These are phyloP conservation scores for Cabera pusaria DNA, from an alignment of 2,888 invertebrate genomes.

Conservation along the genomic window DNA sequence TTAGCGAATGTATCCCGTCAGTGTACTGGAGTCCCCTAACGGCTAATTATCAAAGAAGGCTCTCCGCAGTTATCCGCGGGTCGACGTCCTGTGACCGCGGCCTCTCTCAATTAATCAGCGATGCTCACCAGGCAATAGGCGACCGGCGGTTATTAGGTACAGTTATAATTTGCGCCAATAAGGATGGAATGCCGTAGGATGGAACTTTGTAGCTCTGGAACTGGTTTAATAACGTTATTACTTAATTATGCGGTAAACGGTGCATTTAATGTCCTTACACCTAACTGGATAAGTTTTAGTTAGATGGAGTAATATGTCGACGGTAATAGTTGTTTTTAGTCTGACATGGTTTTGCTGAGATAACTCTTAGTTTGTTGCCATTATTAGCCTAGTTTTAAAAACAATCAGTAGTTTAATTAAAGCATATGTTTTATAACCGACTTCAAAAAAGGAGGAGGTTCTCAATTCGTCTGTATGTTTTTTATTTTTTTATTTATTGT, in stretches of 20 bases:
- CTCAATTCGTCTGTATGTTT: no score
- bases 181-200: conserved; percentile 28
- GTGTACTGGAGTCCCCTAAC: conserved; percentile 46
- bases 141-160: conserved; percentile 36
- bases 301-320: conserved; percentile 5
- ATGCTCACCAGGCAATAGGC: conserved; percentile 38
- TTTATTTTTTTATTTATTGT: no score
- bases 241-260: conserved; percentile 30
- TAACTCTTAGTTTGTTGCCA: no score
- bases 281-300: conserved; percentile 16
- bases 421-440: no score
- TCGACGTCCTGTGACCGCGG: conserved; percentile 48
- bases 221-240: conserved; percentile 32
- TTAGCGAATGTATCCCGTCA: conserved; percentile 43
- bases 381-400: no score
- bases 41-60: conserved; percentile 45
- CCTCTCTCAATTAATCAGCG: conserved; percentile 54
- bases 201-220: conserved; percentile 28
- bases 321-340: no score
- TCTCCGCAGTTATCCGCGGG: conserved; percentile 43
- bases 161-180: conserved; percentile 28
- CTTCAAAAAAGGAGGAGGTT: no score
- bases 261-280: conserved; percentile 17
- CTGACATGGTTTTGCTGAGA: no score
- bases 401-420: no score